Percentiles rank a stretch among this genome's conserved stretches.
These are phyloP conservation scores for Peromyscus leucopus DNA, from an alignment of 2,113 vertebrate genomes.

Conservation along the genomic window DNA sequence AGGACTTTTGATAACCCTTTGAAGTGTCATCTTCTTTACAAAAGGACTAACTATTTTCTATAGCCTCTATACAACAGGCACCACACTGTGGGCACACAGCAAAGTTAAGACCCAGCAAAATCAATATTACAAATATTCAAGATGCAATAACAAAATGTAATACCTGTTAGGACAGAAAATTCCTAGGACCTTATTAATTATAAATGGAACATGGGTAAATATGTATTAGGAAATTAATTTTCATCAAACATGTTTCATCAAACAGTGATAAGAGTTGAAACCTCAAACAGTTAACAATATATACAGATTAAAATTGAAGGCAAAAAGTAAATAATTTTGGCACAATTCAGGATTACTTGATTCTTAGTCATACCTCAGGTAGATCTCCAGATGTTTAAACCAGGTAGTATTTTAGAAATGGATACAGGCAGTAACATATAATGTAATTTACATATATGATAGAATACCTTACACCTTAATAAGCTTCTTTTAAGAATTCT, in stretches of 20 bases:
- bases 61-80: slow-evolving; percentile 15
- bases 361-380: slow-evolving; percentile 34
- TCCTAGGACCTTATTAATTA: slow-evolving; percentile 45
- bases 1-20: slow-evolving; percentile 48
- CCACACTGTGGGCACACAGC: background rate
- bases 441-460: background rate
- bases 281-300: slow-evolving; percentile 3
- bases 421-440: background rate
- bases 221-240: slow-evolving; percentile 55
- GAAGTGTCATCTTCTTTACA: slow-evolving; percentile 10
- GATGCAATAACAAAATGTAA: slow-evolving; percentile 11
- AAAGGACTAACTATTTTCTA: slow-evolving; percentile 38
- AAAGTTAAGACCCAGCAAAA: slow-evolving; percentile 34
- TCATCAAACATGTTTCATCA: background rate
- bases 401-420: background rate
- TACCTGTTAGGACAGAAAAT: slow-evolving; percentile 2
- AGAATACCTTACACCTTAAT: background rate
- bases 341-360: slow-evolving; percentile 29
- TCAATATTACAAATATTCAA: slow-evolving; percentile 62
- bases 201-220: slow-evolving; percentile 41
- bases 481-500: background rate
- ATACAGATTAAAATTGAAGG: slow-evolving; percentile 36
- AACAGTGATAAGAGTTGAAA: slow-evolving; percentile 13
- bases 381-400: slow-evolving; percentile 29
- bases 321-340: slow-evolving; percentile 16